These are phyloP conservation scores for Mus musculus DNA, from an alignment of 2,113 vertebrate species.

Conservation along the genomic window DNA sequence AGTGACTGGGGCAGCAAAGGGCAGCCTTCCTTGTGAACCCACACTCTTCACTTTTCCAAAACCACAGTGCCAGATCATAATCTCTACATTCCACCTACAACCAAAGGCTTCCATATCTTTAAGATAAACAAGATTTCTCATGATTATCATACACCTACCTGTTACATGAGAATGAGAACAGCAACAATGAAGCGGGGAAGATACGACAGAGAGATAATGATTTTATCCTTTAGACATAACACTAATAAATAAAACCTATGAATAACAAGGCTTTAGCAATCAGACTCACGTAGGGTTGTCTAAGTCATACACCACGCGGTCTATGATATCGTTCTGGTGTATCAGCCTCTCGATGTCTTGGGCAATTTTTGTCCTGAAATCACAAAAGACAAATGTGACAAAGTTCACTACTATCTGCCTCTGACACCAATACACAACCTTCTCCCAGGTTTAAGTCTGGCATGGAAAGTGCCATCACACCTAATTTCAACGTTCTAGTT, in stretches of 20 bases:
- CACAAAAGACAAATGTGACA: constrained; percentile 74
- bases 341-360: constrained; percentile 99
- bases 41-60: neutral
- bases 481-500: neutral
- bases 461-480: neutral
- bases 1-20: neutral
- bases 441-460: constrained; percentile 15
- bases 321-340: constrained; percentile 96
- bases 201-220: neutral
- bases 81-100: neutral
- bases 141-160: constrained; percentile 3
- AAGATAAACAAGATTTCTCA: constrained; percentile 7
- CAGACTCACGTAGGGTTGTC: constrained; percentile 92
- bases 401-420: constrained; percentile 46
- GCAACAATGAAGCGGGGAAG: neutral
- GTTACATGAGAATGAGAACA: neutral
- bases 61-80: neutral
- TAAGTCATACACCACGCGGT: constrained; percentile 97
- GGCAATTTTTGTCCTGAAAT: constrained; percentile 95
- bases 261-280: neutral
- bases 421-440: neutral
- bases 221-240: constrained; percentile 48
- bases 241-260: constrained; percentile 2
- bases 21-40: neutral
- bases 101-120: constrained; percentile 26